Evolutionary conservation across 2,888 invertebrate species (phyloP), one percentile per base, ranked within the genome.

Genomic region (Glyphotaelius pellucidus): DNA sequence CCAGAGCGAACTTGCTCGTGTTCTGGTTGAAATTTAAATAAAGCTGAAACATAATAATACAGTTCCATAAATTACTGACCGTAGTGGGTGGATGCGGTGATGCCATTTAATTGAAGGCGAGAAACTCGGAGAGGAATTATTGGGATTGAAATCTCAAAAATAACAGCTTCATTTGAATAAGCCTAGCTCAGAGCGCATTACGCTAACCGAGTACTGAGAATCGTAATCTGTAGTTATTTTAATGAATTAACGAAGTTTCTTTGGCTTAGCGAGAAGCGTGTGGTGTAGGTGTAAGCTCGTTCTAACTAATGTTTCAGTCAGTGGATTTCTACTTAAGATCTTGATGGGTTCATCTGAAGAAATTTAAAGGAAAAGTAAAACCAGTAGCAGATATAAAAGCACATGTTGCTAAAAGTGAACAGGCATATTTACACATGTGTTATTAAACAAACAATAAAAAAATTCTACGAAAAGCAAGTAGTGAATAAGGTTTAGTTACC

Each of bases 101-200:
- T 83, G 83, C 83, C 25, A 83, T 83, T 83, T 83, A 83, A 83
- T 83, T 83, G 83, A 38, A 83, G 83, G 83, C 83, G 83, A 38
- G 35, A 83, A 32, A 83, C 83, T 83, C 83, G 5, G 25, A 35
- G 35, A 83, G 83, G 83, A 83, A 83, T 32, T 83, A 83, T 83
- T 83, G 83, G 83, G 83, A 83, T 83, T 83, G 35, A 83, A 38
- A 83, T 83, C 83, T 32, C 83, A 83, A 83, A 35, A 83, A 38
- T 19, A 83, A 83, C 83, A 32, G 83, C 32, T 38, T 83, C 83
- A 83, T 83, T 83, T 83, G 83, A 83, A 83, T 83, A 83, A 83
- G 32, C 19, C 35, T n/a, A 35, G 83, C 35, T 35, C 83, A 25
- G 35, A 32, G 35, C 83, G 35, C 35, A 12, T 32, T 83, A 83